Evolutionary conservation across 2,888 invertebrate species (phyloP), one percentile per base, ranked within the genome.

Genomic region (Acanthosoma haemorrhoidale): DNA sequence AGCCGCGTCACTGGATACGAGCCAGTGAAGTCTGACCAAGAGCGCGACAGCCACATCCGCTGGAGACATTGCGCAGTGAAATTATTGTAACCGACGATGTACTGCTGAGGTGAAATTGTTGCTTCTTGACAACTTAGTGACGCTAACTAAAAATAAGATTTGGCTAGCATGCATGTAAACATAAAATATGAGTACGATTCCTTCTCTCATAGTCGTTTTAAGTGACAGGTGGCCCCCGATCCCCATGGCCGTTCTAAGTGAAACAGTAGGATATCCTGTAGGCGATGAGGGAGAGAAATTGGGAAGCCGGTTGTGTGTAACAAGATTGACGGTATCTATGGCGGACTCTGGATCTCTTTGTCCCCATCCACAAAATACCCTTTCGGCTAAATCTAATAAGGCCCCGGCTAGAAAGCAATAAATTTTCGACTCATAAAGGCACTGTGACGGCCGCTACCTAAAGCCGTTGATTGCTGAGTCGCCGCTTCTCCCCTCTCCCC

Each of bases 301-400:
- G 21, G 51, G 51, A 51, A 51, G 51, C 51, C n/a, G 25, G 51
- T 51, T 51, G 51, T 29, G 21, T 13, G 51, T 51, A 51, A 51
- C 51, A 51, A 51, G 51, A 51, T 51, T 51, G 51, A 51, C 51
- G 51, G 51, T 51, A 51, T 51, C 51, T 25, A 51, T 51, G 29
- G 51, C 51, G 29, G 18, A n/a, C 51, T 25, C 25, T 11, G 51
- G 51, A 51, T 51, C 51, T 51, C 51, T 51, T 51, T 51, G 51
- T 51, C 51, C 51, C 51, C 51, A 25, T 51, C 51, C 51, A 51
- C 51, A 51, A 51, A 51, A 51, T 51, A 51, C 51, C 51, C 51
- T 51, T 51, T 51, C 51, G 51, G 51, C 51, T 51, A 51, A 51
- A 51, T 51, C 51, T 51, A 51, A 51, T 51, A 51, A 51, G 51